Base-by-base conservation (phyloP, 2,113 vertebrate species). In the Rattus rattus region DNA sequence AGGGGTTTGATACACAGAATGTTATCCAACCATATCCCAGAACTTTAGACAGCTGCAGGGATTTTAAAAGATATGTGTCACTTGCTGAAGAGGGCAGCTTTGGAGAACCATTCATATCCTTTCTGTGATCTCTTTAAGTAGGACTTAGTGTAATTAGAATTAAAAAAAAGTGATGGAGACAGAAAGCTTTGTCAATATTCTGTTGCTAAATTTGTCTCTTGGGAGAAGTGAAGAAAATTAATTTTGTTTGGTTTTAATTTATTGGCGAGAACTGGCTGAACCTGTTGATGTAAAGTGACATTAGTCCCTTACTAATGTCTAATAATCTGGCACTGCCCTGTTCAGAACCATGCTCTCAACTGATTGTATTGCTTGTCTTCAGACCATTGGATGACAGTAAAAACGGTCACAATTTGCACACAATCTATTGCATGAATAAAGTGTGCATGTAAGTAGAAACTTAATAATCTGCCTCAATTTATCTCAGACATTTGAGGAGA, bases 201-300 rank as follows among this genome's bases (percentile, higher is more conserved):
- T 65, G 14, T 88, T 93, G 8, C n/a, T 91, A 90, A 95, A 88
- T 61, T 92, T 94, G 52, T 83, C 69, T 94, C 70, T 72, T 7
- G 75, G 39, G 30, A 92, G 43, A 92, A 83, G 49, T 20, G 16
- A 92, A 2, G 65, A 36, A 36, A 92, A 56, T 90, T 94, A 70
- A 94, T 94, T 89, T 93, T 92, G 22, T 90, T 90, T 95, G 80
- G 33, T 52, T 83, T 81, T 65, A 90, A 69, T 88, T 59, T 19
- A 65, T 67, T 72, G 28, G 36, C 90, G 36, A 76, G 26, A 86
- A 43, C 12, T 52, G 16, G 75, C 12, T 92, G 28, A 61, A 69
- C 20, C 75, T 92, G 69, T 81, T 95, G 81, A 84, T 59, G 10
- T 33, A 16, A 77, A 36, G 2, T 92, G 61, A 67, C 7, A 54